Evolutionary conservation across 1,140 invertebrate genomes (phyloP).

Genomic region (Drosophila yakuba): DNA sequence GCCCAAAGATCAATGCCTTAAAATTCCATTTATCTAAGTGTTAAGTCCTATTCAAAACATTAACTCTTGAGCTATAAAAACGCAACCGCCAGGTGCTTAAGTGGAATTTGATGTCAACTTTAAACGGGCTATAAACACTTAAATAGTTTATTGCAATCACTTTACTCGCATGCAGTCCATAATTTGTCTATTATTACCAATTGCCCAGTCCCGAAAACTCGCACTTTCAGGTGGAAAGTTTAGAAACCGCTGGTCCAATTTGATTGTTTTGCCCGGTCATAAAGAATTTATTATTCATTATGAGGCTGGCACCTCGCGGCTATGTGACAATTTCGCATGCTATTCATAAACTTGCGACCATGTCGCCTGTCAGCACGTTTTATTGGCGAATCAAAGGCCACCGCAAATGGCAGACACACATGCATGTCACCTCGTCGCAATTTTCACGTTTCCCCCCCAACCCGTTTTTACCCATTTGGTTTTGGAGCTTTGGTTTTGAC

Average conservation of each 20-base stretch:
- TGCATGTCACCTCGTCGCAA: not conserved
- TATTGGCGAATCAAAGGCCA: conserved; percentile 59
- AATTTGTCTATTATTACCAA: conserved; percentile 33
- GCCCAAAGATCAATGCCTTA: too few relatives aligned
- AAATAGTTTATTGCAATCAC: conserved; percentile 21
- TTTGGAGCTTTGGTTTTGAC: conserved; percentile 53
- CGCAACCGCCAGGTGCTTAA: conserved; percentile 8
- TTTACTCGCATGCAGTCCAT: conserved; percentile 2
- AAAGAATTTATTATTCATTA: conserved; percentile 47
- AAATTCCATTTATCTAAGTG: too few relatives aligned
- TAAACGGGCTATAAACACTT: conserved; percentile 16
- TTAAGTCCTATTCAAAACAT: too few relatives aligned
- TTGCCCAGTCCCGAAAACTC: conserved; percentile 18
- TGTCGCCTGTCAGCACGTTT: conserved; percentile 47
- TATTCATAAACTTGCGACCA: conserved; percentile 36
- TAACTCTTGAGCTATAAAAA: conserved; percentile 1
- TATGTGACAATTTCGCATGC: conserved; percentile 41
- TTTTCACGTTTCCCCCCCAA: not conserved
- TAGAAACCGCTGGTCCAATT: conserved; percentile 11
- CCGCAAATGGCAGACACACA: conserved; percentile 40
- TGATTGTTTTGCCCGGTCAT: conserved; percentile 35
- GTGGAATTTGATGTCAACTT: conserved; percentile 21
- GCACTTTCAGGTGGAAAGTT: conserved; percentile 4
- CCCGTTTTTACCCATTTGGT: not conserved
- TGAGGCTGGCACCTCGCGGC: conserved; percentile 5